Percentiles rank a stretch among this genome's conserved stretches.
Evolutionary conservation across 2,113 vertebrate genomes (phyloP).

Genomic region (Notarius lentiginosus): DNA sequence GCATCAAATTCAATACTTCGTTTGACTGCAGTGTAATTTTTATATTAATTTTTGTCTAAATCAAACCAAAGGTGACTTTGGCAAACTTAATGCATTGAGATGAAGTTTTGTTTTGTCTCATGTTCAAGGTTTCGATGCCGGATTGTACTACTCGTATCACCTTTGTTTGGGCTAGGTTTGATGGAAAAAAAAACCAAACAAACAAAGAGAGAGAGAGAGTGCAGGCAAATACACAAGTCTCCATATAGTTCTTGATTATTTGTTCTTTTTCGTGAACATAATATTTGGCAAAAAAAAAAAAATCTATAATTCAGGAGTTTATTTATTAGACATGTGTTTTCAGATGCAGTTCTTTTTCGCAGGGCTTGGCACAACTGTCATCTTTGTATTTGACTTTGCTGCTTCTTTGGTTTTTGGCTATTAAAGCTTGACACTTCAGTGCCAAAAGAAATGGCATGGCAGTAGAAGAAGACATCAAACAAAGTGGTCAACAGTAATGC

Average conservation of each 20-base stretch:
- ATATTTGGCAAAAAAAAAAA: not conserved
- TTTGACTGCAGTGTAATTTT: not conserved
- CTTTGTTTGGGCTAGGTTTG: constrained; percentile 16
- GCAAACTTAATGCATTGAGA: not conserved
- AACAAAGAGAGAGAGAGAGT: not conserved
- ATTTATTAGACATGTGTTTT: not conserved
- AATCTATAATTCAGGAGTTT: not conserved
- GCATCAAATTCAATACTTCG: not conserved
- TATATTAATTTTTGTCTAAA: not conserved
- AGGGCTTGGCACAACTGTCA: constrained; percentile 11
- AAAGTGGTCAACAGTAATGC: not conserved
- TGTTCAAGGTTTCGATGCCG: constrained; percentile 20
- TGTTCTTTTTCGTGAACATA: not conserved
- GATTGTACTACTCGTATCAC: not conserved
- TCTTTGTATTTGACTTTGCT: not conserved
- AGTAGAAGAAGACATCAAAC: not conserved
- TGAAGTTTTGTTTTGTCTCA: constrained; percentile 34
- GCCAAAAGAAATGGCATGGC: not conserved
- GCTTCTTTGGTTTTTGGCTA: not conserved
- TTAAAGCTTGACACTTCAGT: not conserved
- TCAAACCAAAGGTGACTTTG: not conserved
- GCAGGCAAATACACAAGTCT: not conserved
- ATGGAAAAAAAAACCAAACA: not conserved
- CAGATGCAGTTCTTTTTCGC: constrained; percentile 31
- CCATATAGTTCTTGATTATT: not conserved